Base-by-base conservation (phyloP, 2,113 vertebrate genomes). In the Scartelaos histophorus region DNA sequence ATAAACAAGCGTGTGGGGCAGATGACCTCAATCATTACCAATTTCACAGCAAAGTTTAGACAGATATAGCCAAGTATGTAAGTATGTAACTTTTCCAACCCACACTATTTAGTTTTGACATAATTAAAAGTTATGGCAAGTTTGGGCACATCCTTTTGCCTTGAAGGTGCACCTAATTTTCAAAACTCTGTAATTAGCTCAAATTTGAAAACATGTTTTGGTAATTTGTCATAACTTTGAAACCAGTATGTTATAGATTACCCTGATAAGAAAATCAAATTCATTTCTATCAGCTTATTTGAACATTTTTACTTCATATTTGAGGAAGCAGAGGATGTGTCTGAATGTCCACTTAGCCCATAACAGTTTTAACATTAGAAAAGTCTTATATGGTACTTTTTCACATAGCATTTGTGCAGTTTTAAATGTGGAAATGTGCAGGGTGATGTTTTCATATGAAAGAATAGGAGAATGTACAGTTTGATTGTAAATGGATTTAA, bases 81-180 rank as follows among this genome's bases (percentile, higher is more conserved):
- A n/a, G 35, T 64, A 29, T 29, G 29, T 43, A 35, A n/a, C 17
- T 38, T 64, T 64, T 64, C 6, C 34, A n/a, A 5, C 61, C 61
- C 61, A 64, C 61, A 38, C 2, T 10, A 43, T 64, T 64, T 64
- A 5, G 2, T 64, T 64, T n/a, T 21, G 19, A 21, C 9, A n/a
- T 64, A 43, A 64, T 64, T 64, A 64, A 61, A 64, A 64, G 61
- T 64, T 64, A 12, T 21, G 19, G 10, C 34, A n/a, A 64, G 61
- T 64, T 64, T 38, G 34, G 61, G 10, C 34, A n/a, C 29, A 64
- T 38, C 34, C 17, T 43, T 34, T n/a, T 64, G 29, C 61, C 61
- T 25, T 64, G 60, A 62, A 35, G 60, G 29, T 56, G 54, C 6
- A 7, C 6, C 3, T 9, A 16, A 62, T 10, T 34, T 38, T 15